A percentile compares a stretch with the other conserved stretches of the same genome.
Evolutionary conservation across 2,113 vertebrate genomes (phyloP).

Genomic region (pig (Sus scrofa)): T2T-Sscrofa CM000812.6:120935001-120935500

Average conservation of each 20-base stretch:
- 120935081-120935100: not conserved
- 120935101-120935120: not conserved
- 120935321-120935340: not conserved
- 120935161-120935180: no score
- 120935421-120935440: not conserved
- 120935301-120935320: no score
- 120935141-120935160: no score
- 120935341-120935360: not conserved
- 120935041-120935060: not conserved
- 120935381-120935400: not conserved
- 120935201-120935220: no score
- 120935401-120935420: not conserved
- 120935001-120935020: conserved; percentile 34
- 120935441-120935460: not conserved
- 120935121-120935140: no score
- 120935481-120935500: not conserved
- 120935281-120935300: no score
- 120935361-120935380: not conserved
- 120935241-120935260: no score
- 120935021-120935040: not conserved
- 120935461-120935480: not conserved
- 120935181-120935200: no score
- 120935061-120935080: not conserved
- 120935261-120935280: no score
- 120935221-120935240: no score